Conservation (phyloP, 92 coral and sea anemone genomes). For the Ricordea florida region DNA sequence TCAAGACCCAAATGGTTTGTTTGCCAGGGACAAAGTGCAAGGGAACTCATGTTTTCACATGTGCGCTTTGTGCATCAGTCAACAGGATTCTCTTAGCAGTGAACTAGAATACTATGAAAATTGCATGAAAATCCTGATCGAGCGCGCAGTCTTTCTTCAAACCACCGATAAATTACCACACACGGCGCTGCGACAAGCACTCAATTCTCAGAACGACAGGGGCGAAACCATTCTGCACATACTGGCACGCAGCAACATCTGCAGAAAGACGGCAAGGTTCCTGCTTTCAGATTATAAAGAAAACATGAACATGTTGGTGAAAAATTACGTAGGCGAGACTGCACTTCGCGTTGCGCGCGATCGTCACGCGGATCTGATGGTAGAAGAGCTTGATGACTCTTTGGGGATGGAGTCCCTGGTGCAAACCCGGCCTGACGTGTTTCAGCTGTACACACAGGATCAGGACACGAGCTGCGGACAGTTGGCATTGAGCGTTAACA, state of each 20-base stretch:
- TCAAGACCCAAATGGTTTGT: slow-evolving; percentile 37
- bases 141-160: slow-evolving; percentile 12
- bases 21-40: slow-evolving; percentile 30
- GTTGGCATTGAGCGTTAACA: too few relatives aligned
- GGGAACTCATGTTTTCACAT: slow-evolving; percentile 56
- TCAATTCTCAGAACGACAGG: slow-evolving; percentile 32
- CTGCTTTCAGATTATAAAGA: slow-evolving; percentile 43
- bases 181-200: slow-evolving; percentile 1
- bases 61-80: slow-evolving; percentile 44
- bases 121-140: slow-evolving; percentile 47
- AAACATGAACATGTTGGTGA: slow-evolving; percentile 1
- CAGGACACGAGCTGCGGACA: neutral
- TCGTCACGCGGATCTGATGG: slow-evolving; percentile 31
- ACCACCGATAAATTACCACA: slow-evolving; percentile 3
- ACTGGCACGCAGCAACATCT: slow-evolving; percentile 50
- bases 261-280: slow-evolving; percentile 35
- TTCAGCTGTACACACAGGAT: slow-evolving; percentile 29
- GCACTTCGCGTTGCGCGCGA: slow-evolving; percentile 50
- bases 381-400: slow-evolving; percentile 6
- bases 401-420: neutral
- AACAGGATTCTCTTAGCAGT: slow-evolving; percentile 27
- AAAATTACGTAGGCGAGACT: slow-evolving; percentile 9
- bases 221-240: slow-evolving; percentile 56
- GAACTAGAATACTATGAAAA: slow-evolving; percentile 59
- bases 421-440: slow-evolving; percentile 2